These are phyloP conservation scores for Xenops minutus DNA, from an alignment of 2,797 vertebrate species.

Conservation along the genomic window DNA sequence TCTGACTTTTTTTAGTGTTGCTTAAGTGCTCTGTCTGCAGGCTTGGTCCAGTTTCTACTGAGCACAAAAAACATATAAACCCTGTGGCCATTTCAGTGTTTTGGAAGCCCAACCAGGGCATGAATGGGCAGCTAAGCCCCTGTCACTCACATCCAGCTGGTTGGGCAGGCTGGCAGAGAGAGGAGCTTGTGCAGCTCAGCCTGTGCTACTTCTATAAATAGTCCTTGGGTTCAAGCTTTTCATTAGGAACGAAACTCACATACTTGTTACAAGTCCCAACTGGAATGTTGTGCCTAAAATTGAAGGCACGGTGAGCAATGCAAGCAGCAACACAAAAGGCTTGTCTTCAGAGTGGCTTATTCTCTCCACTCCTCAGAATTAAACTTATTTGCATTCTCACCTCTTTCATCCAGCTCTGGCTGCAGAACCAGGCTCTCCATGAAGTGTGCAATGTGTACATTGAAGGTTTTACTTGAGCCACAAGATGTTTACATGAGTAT, in stretches of 20 bases:
- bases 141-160: background rate
- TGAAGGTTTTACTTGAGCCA: background rate
- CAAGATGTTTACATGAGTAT: fast-evolving
- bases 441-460: fast-evolving
- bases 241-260: background rate
- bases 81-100: background rate
- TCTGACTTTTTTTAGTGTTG: background rate
- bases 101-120: fast-evolving
- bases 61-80: background rate
- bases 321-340: background rate
- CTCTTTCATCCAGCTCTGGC: background rate
- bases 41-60: background rate
- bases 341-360: background rate
- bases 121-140: background rate
- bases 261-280: constrained; percentile 16
- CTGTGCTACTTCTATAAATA: constrained; percentile 20
- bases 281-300: background rate
- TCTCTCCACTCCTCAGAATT: background rate
- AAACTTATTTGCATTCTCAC: background rate
- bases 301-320: background rate
- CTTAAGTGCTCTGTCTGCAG: background rate
- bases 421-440: background rate
- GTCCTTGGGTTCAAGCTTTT: background rate
- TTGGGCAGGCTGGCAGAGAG: background rate
- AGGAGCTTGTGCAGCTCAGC: background rate